Conservation (phyloP, 2,888 invertebrate species). For the Lasioglossum villosulum region DNA sequence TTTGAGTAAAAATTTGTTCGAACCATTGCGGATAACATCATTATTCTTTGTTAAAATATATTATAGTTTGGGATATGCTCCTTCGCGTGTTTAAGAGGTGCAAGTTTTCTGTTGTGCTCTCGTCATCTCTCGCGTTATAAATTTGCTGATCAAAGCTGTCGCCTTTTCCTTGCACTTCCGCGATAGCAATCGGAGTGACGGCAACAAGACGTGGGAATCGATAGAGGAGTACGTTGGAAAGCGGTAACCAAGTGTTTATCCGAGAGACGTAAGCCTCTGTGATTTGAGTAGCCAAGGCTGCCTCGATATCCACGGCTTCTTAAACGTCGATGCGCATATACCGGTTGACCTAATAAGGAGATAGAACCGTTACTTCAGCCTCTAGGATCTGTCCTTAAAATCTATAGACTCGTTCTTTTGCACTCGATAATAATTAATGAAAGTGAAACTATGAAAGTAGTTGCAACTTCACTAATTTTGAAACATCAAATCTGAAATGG, state of each 20-base stretch:
- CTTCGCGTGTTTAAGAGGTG: not conserved
- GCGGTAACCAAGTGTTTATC: conserved; percentile 73
- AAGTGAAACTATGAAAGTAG: not conserved
- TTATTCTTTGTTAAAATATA: too few relatives aligned
- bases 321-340: conserved; percentile 73
- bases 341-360: conserved; percentile 71
- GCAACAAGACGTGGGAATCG: conserved; percentile 71
- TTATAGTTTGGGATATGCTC: not conserved
- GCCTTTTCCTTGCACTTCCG: conserved; percentile 25
- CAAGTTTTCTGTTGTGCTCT: not conserved
- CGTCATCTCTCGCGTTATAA: conserved; percentile 26
- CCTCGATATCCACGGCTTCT: conserved; percentile 68
- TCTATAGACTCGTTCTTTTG: not conserved
- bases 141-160: conserved; percentile 42
- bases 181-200: conserved; percentile 47
- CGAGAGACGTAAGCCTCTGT: conserved; percentile 73
- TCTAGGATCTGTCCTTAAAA: conserved; percentile 19
- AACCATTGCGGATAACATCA: too few relatives aligned
- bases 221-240: conserved; percentile 72
- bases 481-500: not conserved
- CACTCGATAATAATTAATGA: not conserved
- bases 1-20: too few relatives aligned
- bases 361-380: conserved; percentile 40
- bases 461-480: not conserved
- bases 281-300: conserved; percentile 74